Percentiles rank a stretch among this genome's conserved stretches.
phyloP scores from a whole-genome alignment of 2,888 invertebrate genomes.

The Ctena decussata region DNA sequence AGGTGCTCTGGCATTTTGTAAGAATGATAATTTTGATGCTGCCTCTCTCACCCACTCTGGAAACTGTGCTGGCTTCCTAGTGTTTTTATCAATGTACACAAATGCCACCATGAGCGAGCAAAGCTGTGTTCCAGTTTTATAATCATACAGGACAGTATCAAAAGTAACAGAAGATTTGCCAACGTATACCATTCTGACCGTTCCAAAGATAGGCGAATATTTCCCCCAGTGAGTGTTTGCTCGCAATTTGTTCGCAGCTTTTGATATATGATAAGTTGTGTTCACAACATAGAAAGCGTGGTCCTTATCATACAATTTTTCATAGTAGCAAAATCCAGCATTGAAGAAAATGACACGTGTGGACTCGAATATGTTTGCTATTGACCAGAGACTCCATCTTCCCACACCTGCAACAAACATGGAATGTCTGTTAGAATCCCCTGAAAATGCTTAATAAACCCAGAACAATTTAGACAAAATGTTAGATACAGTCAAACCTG shows the following conservation, averaged over 20 bases:
- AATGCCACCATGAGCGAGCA: conserved; percentile 41
- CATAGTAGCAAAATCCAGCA: conserved; percentile 54
- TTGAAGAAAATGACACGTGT: conserved; percentile 44
- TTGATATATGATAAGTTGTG: conserved; percentile 39
- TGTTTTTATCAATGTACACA: conserved; percentile 59
- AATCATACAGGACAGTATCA: conserved; percentile 27
- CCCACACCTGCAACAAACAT: conserved; percentile 25
- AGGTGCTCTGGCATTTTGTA: neutral
- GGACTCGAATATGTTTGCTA: conserved; percentile 56
- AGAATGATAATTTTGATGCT: conserved; percentile 15
- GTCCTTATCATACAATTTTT: conserved; percentile 41
- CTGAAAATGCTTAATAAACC: too few relatives aligned
- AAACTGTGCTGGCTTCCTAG: conserved; percentile 52
- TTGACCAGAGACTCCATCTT: conserved; percentile 56
- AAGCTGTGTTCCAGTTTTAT: conserved; percentile 24
- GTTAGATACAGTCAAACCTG: too few relatives aligned
- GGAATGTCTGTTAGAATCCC: too few relatives aligned
- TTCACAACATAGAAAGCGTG: conserved; percentile 57
- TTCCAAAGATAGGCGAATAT: conserved; percentile 40
- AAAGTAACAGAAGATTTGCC: conserved; percentile 56
- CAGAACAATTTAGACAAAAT: too few relatives aligned
- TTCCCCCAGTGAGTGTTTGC: conserved; percentile 47
- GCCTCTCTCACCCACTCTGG: conserved; percentile 44
- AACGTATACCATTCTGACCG: conserved; percentile 37
- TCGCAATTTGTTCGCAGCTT: conserved; percentile 23